Evolutionary conservation across 2,888 invertebrate genomes (phyloP).

Genomic region (Lochmaea crataegi): DNA sequence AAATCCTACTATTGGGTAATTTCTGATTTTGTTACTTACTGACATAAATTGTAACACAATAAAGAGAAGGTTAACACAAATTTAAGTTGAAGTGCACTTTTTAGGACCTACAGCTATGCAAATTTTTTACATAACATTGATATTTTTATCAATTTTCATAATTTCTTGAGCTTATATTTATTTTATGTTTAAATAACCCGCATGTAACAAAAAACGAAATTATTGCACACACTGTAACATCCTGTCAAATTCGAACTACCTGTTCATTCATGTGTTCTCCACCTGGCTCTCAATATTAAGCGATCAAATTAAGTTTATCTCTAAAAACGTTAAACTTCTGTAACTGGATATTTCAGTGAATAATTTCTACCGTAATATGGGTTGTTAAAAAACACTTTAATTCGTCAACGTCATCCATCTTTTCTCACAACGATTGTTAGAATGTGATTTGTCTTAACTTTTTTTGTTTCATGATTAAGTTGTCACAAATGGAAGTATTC

Average conservation of each 20-base stretch:
- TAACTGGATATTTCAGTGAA: constrained; percentile 38
- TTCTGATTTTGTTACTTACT: too few relatives aligned
- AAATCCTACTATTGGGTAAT: too few relatives aligned
- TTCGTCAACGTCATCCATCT: constrained; percentile 32
- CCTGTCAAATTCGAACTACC: neutral
- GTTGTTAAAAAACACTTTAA: constrained; percentile 31
- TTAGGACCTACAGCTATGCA: too few relatives aligned
- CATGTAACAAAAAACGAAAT: neutral
- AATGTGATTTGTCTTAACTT: constrained; percentile 35
- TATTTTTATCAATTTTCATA: too few relatives aligned
- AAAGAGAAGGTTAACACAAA: too few relatives aligned
- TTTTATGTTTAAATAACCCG: too few relatives aligned
- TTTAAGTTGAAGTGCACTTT: too few relatives aligned
- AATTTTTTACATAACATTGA: too few relatives aligned
- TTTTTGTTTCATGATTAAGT: constrained; percentile 7
- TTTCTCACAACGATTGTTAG: constrained; percentile 35
- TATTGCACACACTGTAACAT: neutral
- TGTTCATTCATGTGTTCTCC: neutral
- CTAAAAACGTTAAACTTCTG: constrained; percentile 25
- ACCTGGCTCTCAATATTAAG: constrained; percentile 32
- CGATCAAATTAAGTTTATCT: constrained; percentile 36
- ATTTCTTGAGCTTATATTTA: too few relatives aligned
- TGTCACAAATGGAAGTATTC: constrained; percentile 6
- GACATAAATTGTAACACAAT: too few relatives aligned
- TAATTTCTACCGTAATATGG: constrained; percentile 35